Evolutionary conservation across 2,113 vertebrate genomes (phyloP), one percentile per base, ranked within the genome.

Genomic region (Sminthopsis crassicaudata): DNA sequence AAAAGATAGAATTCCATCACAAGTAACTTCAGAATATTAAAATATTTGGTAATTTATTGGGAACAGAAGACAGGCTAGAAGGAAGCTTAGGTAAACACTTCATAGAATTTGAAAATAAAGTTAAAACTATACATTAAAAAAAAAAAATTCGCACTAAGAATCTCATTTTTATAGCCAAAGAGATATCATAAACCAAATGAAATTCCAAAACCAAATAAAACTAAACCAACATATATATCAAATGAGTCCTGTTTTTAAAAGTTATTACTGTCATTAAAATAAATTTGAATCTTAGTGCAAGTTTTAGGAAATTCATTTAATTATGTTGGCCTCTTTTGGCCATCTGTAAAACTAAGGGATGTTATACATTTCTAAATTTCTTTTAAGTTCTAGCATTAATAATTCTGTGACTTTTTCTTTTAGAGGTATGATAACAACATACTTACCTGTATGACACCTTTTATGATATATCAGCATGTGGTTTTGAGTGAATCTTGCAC

Each of bases 381-480:
- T 42, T 84, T 23, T 42, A 36, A 84, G 19, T n/a, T 5, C 36
- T n/a, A 76, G 36, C 3, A n/a, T n/a, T 76, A 42, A 7, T 8
- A n/a, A 84, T 84, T 84, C n/a, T 84, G n/a, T 42, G 6, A 42
- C 16, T 84, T 95, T 97, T 96, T 89, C 67, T 94, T 91, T 90
- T 91, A 97, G 22, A 94, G 92, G 94, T 92, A 97, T 52, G 46
- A 94, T 60, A 67, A 93, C 51, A 96, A 92, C 51, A 48, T 57
- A 92, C 98, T 98, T 98, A 99, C 99, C 99, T 98, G 99, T 99
- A 98, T 99, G 99, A 91, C 99, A 99, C 91, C 99, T 98, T 97
- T 99, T 99, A 96, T 99, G 99, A 98, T 99, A 99, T 94, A 99
- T 98, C 97, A 99, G 98, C 99, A 99, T 99, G 98, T 99, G 99